Conservation (phyloP, 2,888 invertebrate genomes). For the Epistrophe eligans region DNA sequence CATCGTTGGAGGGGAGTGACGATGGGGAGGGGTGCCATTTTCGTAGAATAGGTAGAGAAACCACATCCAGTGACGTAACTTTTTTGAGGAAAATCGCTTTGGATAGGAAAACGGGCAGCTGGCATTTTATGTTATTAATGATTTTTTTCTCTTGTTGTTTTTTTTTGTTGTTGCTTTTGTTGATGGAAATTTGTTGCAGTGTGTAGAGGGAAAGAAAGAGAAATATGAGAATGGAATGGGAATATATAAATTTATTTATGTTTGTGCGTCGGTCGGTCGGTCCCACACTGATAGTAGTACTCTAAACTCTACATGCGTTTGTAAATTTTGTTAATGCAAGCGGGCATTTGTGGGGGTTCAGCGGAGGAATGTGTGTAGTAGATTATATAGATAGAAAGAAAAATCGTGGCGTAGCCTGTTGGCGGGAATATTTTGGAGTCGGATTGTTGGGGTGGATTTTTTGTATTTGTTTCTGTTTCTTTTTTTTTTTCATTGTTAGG, state of each 20-base stretch:
- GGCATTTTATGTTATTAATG: constrained; percentile 47
- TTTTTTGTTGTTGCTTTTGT: constrained; percentile 16
- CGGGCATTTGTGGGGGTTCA: not conserved
- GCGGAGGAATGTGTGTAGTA: not conserved
- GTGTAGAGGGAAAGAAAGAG: not conserved
- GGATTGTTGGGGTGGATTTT: constrained; percentile 28
- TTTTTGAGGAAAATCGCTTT: constrained; percentile 60
- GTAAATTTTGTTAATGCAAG: constrained; percentile 22
- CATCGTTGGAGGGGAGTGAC: not conserved
- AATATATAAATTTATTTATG: constrained; percentile 31
- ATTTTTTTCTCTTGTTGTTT: constrained; percentile 20
- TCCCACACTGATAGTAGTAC: constrained; percentile 61
- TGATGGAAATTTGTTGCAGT: not conserved
- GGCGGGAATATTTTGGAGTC: constrained; percentile 62
- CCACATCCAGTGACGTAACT: constrained; percentile 74
- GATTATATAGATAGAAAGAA: not conserved
- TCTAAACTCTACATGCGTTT: constrained; percentile 59
- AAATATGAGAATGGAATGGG: constrained; percentile 58
- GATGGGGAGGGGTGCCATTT: not conserved
- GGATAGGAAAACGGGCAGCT: constrained; percentile 64
- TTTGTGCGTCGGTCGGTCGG: constrained; percentile 30
- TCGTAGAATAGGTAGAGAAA: constrained; percentile 30
- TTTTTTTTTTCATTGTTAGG: constrained; percentile 11
- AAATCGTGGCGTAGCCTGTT: constrained; percentile 52
- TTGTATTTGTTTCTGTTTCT: not conserved